Evolutionary conservation across 2,797 vertebrate species (phyloP), one percentile per base, ranked within the genome.

Genomic region (Lepus oiostolus): DNA sequence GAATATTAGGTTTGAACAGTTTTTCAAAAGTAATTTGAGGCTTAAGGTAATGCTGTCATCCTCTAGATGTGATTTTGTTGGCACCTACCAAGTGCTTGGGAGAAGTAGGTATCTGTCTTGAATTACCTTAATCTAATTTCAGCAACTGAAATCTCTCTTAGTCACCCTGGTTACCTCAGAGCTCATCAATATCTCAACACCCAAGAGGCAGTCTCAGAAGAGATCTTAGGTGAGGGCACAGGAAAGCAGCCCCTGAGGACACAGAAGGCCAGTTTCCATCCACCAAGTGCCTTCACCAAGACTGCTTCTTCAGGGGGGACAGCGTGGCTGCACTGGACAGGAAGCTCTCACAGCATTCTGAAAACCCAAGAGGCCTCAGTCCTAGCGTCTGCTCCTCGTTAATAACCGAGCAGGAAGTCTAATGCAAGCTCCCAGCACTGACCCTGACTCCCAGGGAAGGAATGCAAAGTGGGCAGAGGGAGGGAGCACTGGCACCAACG

Each of bases 81-180:
- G 28, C 68, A 70, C 81, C 68, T 76, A 54, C 84, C 17, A 54
- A 22, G 30, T 67, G 28, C 65, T 9, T 35, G 0, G 4, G 50
- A 65, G 11, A 24, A 82, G 22, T 70, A 30, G 30, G 19, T 71
- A 80, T 65, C 42, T 82, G 42, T 47, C 42, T 47, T 76, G 63
- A 76, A 90, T 54, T 76, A 47, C 35, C 87, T 76, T 71, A 89
- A 65, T n/a, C n/a, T 81, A 85, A 81, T 75, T 86, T 86, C 91
- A 86, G 63, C 54, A 76, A 93, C 8, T 21, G 52, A 82, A 76
- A 26, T 82, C 70, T 70, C 30, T 76, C 42, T 76, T 63, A 58
- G 68, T 32, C 60, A 75, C 8, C 32, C 5, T 63, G 32, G 38
- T 86, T 67, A 86, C 42, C 42, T 82, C 54, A 54, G 75, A 77